These are phyloP conservation scores for Molossus alvarezi DNA, from an alignment of 2,797 vertebrate genomes.

Conservation along the genomic window DNA sequence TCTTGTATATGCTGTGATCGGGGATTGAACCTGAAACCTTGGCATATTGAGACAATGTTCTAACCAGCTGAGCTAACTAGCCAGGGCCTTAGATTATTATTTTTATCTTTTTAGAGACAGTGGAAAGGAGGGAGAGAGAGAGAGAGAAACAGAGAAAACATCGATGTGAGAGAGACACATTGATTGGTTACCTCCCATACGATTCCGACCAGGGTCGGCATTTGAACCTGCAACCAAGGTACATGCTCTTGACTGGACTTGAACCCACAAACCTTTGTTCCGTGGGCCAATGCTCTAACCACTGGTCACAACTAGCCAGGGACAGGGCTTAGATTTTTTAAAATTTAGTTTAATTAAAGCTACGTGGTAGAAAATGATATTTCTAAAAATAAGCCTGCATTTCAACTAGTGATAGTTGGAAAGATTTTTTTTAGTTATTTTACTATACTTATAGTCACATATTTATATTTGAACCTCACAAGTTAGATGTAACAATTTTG, in stretches of 20 bases:
- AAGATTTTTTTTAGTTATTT: constrained; percentile 23
- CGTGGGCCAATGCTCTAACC: too few relatives aligned
- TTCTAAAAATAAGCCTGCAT: neutral
- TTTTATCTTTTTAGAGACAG: neutral
- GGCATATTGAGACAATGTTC: neutral
- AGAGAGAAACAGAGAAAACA: too few relatives aligned
- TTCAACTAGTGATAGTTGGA: constrained; percentile 5
- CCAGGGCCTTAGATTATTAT: neutral
- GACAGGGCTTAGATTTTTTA: neutral
- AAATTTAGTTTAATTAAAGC: neutral
- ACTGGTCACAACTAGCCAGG: too few relatives aligned
- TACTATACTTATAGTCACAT: neutral
- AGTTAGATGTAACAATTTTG: neutral
- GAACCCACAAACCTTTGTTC: too few relatives aligned
- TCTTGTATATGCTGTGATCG: neutral
- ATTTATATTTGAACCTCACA: neutral
- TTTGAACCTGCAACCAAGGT: too few relatives aligned
- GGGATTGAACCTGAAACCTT: neutral
- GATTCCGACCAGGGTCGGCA: too few relatives aligned
- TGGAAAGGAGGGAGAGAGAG: too few relatives aligned
- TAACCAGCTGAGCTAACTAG: neutral
- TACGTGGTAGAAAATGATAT: neutral
- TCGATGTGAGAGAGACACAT: too few relatives aligned
- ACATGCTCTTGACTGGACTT: too few relatives aligned
- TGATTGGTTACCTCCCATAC: too few relatives aligned